Base-by-base conservation (phyloP, 2,888 invertebrate genomes). In the Schrankia costaestrigalis region DNA sequence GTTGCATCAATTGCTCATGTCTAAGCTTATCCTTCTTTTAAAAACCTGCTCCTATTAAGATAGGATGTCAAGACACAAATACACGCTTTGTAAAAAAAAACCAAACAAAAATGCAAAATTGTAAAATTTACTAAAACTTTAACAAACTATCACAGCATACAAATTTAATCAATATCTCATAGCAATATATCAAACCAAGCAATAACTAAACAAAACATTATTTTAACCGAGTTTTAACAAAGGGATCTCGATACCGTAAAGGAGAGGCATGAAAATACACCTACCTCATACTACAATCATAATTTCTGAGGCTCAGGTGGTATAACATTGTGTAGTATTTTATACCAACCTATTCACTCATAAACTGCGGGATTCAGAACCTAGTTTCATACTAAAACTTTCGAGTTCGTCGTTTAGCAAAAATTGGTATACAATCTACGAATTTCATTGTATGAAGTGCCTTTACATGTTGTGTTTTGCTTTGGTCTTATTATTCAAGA, bases 331-430 rank as follows among this genome's bases (percentile, higher is more conserved):
- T 43, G 37, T 48, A 34, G 44, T 57, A 59, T 59, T 66, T 63
- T 56, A 61, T 56, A 43, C 32, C 44, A 42, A 43, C 50, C 41
- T 40, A 54, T 49, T 45, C 42, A 37, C 50, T 56, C 61, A 46
- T 71, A 72, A 74, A 69, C 58, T 61, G 53, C 31, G 29, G 53
- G 60, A 59, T 70, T 71, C 60, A 57, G 46, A 56, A 45, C 46
- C 52, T 56, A 57, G 58, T 56, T 56, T 49, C 46, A 50, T 37
- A 41, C 41, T 40, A 32, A 57, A 71, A 64, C 53, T 66, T 69
- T 63, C 41, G 41, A 45, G 37, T 48, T 48, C 44, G 38, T 43
- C 41, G 38, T 49, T 50, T 42, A 49, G 43, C 41, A 58, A 65
- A 63, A 68, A 67, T 59, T 47, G 41, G 40, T 46, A 43, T 45